Evolutionary conservation across 2,797 vertebrate genomes (phyloP), one percentile per base, ranked within the genome.

Genomic region (Astyanax mexicanus): DNA sequence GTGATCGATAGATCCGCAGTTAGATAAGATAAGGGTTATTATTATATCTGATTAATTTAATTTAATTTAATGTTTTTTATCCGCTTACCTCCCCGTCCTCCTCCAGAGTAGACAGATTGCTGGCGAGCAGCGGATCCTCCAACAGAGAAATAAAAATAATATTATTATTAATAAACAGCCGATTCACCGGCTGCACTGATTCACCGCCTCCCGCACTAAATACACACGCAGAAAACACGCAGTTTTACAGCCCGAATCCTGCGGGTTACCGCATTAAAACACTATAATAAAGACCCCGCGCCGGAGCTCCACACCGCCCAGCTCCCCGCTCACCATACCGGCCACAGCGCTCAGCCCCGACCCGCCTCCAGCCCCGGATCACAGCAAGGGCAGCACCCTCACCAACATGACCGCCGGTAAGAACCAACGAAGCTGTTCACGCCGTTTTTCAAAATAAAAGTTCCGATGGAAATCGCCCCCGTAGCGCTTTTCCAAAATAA

Each of bases 51-150:
- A n/a, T n/a, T n/a, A n/a, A n/a, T n/a, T n/a, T n/a, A n/a, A n/a
- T n/a, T n/a, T n/a, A n/a, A n/a, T n/a, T n/a, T 32, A 32, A 32
- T 32, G n/a, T 2, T 2, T 32, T 2, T 2, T 2, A 57, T 66
- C n/a, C 57, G 60, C 89, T 60, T 83, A 93, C 92, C 90, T 93
- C 92, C 85, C 89, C 85, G 83, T 93, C 91, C 86, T 89, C 91
- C 92, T 94, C 91, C 91, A 92, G 91, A 89, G 89, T 91, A 58
- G 84, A 86, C 69, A 79, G 66, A 83, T 88, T 91, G 29, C 29
- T 32, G 62, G 80, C 55, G 79, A 89, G 84, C 84, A 84, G 85
- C 81, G 19, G 54, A 49, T 4, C 23, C 35, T 60, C 40, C 35
- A n/a, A 21, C 23, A 19, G 19, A 25, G n/a, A 10, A 19, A 29